Conservation (phyloP, 2,113 vertebrate genomes). For the Melanotaenia duboulayi region DNA sequence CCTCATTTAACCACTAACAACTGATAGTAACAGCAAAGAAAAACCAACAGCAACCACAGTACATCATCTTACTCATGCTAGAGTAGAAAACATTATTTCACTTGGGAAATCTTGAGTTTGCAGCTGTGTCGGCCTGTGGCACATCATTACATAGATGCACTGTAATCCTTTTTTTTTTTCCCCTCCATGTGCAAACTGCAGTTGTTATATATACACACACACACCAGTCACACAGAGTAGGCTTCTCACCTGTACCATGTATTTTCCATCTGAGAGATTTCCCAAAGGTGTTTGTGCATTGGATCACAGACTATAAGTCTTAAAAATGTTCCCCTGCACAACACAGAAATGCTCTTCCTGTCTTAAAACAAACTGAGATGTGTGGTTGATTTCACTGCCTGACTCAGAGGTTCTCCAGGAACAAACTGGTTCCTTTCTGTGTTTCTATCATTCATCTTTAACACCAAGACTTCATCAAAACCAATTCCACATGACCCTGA, state of each 20-base stretch:
- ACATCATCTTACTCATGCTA: conserved; percentile 31
- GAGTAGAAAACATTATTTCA: conserved; percentile 42
- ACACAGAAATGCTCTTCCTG: conserved; percentile 30
- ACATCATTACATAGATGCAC: conserved; percentile 61
- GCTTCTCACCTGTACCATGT: conserved; percentile 39
- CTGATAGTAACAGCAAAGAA: conserved; percentile 18
- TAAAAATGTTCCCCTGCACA: conserved; percentile 51
- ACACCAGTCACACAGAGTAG: conserved; percentile 35
- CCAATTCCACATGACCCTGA: conserved; percentile 21
- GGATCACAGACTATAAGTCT: conserved; percentile 62
- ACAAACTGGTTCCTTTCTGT: conserved; percentile 12
- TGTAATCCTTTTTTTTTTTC: conserved; percentile 33
- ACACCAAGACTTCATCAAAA: conserved; percentile 50
- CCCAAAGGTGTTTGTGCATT: conserved; percentile 62
- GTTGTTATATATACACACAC: conserved; percentile 36
- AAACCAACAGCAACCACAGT: conserved; percentile 26
- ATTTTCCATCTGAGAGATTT: conserved; percentile 61
- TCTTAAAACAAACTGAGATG: conserved; percentile 48
- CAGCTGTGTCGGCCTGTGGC: conserved; percentile 54
- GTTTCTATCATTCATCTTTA: conserved; percentile 52
- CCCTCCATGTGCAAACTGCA: conserved; percentile 31
- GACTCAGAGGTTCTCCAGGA: conserved; percentile 42
- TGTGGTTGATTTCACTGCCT: conserved; percentile 49
- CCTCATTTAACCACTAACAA: neutral
- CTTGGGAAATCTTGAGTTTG: conserved; percentile 67